These are phyloP conservation scores for Phaethon lepturus DNA, from an alignment of 2,113 vertebrate species.

Conservation along the genomic window DNA sequence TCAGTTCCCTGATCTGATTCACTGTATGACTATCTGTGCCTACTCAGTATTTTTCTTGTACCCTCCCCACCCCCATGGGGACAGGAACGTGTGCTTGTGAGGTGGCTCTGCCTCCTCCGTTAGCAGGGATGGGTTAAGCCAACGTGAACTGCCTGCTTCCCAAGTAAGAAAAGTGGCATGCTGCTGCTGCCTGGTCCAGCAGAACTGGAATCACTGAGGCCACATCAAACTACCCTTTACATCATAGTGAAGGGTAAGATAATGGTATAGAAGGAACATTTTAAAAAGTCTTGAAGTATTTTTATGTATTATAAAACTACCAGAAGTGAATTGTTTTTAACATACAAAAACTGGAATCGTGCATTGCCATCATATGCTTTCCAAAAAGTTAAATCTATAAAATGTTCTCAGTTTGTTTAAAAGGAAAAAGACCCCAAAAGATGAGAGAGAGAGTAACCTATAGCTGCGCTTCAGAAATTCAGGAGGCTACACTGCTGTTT, in stretches of 20 bases:
- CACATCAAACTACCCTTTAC: rapidly evolving
- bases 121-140: background rate
- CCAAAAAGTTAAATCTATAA: background rate
- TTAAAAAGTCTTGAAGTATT: background rate
- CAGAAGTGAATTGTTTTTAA: background rate
- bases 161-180: background rate
- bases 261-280: background rate
- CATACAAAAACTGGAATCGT: background rate
- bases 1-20: background rate
- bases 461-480: background rate
- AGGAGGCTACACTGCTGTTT: background rate
- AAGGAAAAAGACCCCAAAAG: background rate
- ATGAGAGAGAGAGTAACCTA: background rate
- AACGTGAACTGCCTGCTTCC: background rate
- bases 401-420: background rate
- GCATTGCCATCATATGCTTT: background rate
- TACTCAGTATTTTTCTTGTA: background rate
- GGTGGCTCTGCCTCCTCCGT: background rate
- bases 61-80: background rate
- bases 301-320: background rate
- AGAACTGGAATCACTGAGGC: background rate
- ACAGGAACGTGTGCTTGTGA: rapidly evolving
- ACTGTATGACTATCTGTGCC: background rate
- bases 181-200: background rate
- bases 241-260: background rate